phyloP scores from a whole-genome alignment of 2,113 vertebrate genomes.

The Thymallus thymallus region DNA sequence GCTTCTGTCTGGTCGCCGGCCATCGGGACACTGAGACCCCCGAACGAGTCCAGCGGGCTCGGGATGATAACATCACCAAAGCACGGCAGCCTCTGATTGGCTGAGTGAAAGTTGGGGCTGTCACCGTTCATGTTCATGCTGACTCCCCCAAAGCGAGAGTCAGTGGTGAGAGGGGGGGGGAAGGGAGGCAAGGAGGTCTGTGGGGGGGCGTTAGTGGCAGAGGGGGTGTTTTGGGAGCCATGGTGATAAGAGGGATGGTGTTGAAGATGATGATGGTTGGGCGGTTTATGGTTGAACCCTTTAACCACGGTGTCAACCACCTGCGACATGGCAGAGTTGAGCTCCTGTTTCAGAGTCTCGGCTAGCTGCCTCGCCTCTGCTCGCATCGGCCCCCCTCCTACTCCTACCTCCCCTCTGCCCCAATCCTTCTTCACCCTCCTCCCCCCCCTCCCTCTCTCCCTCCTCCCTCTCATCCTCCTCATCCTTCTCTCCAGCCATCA shows the following conservation, averaged over 20 bases:
- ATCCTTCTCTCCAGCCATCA: constrained; percentile 74
- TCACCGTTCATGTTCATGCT: constrained; percentile 76
- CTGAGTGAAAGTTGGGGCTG: constrained; percentile 89
- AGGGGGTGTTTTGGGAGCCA: constrained; percentile 55
- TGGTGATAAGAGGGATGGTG: constrained; percentile 80
- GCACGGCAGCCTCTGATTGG: constrained; percentile 94
- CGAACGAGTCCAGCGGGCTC: constrained; percentile 88
- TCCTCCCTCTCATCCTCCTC: constrained; percentile 80
- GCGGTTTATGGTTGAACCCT: constrained; percentile 85
- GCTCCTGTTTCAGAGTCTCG: constrained; percentile 95
- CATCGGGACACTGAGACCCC: constrained; percentile 74
- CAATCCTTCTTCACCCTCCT: constrained; percentile 73
- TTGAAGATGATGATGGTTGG: constrained; percentile 82
- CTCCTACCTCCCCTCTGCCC: constrained; percentile 79
- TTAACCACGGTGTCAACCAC: constrained; percentile 98
- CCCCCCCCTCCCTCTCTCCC: constrained; percentile 77
- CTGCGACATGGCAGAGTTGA: constrained; percentile 96
- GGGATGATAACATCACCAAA: constrained; percentile 95
- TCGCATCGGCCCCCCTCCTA: constrained; percentile 75
- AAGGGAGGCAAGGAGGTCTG: constrained; percentile 71
- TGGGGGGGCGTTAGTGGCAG: constrained; percentile 79
- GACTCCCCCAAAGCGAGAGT: constrained; percentile 52
- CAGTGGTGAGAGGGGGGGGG: constrained; percentile 61
- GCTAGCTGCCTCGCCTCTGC: constrained; percentile 89
- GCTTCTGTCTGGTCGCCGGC: constrained; percentile 96